These are phyloP conservation scores for Heterocephalus glaber DNA, from an alignment of 2,113 vertebrate species.

Conservation along the genomic window DNA sequence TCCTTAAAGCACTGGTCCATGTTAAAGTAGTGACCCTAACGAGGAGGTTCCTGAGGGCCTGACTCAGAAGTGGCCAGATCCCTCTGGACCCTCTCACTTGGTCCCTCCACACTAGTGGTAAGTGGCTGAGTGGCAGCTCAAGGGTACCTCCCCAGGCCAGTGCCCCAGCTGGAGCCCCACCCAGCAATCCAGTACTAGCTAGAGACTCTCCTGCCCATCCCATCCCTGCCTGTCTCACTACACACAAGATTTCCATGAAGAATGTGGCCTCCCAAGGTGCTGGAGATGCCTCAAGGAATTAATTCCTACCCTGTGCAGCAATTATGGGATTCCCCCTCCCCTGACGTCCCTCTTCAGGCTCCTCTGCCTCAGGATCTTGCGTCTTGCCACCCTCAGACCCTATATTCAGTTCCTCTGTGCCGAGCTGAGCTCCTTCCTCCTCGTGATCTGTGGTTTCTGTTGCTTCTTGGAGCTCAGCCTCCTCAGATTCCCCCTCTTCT, in stretches of 20 bases:
- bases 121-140: neutral
- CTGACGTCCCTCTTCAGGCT: neutral
- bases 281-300: neutral
- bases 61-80: neutral
- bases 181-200: neutral
- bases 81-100: neutral
- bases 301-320: slow-evolving; percentile 21
- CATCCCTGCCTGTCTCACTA: neutral
- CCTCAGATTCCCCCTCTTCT: neutral
- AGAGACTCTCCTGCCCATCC: neutral
- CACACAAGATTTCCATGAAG: neutral
- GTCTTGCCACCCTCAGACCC: neutral
- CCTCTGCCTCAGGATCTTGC: slow-evolving; percentile 23
- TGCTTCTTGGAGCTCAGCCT: neutral
- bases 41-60: neutral
- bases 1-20: neutral
- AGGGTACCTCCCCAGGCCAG: neutral
- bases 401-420: neutral
- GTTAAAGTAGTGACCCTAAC: neutral
- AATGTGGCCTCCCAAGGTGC: neutral
- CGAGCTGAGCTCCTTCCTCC: neutral
- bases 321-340: slow-evolving; percentile 36
- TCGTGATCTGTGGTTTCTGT: neutral
- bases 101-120: neutral
- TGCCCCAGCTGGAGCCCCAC: neutral